Percentiles rank a stretch among this genome's conserved stretches.
phyloP scores from a whole-genome alignment of 2,797 vertebrate genomes.

The Meriones psammophilus region DNA sequence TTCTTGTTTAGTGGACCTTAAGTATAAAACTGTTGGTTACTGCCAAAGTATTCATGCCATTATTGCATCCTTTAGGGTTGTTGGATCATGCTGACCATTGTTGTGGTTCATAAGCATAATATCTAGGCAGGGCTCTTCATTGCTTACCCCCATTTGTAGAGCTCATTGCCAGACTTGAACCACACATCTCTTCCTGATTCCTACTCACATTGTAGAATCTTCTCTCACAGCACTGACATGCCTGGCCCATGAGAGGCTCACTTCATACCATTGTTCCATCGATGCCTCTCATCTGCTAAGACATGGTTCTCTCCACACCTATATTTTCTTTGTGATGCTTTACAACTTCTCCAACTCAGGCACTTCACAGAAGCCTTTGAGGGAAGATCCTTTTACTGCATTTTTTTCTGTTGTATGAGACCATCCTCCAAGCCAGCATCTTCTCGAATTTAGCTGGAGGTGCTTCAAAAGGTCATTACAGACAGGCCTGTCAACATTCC shows the following conservation, averaged over 20 bases:
- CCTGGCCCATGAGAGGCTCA: accelerated
- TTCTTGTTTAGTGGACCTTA: too few relatives aligned
- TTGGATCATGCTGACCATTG: neutral
- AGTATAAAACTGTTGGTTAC: neutral
- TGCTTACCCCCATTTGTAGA: too few relatives aligned
- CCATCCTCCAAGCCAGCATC: neutral
- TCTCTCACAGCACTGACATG: accelerated
- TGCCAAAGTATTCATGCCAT: neutral
- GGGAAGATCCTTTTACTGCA: neutral
- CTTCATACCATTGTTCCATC: neutral
- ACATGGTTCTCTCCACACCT: neutral
- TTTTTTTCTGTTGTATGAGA: neutral
- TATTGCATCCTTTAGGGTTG: neutral
- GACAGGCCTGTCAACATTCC: neutral
- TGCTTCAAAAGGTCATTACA: neutral
- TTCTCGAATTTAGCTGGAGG: neutral
- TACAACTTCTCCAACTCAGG: too few relatives aligned
- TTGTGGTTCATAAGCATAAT: neutral
- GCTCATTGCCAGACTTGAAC: neutral
- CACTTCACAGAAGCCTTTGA: neutral
- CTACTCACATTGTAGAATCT: accelerated
- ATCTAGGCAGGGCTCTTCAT: neutral
- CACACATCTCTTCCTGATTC: too few relatives aligned
- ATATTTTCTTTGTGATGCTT: neutral
- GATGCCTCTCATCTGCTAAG: neutral